Percentiles rank a stretch among this genome's conserved stretches.
phyloP scores from a whole-genome alignment of 2,797 vertebrate species.

The Selene dorsalis region DNA sequence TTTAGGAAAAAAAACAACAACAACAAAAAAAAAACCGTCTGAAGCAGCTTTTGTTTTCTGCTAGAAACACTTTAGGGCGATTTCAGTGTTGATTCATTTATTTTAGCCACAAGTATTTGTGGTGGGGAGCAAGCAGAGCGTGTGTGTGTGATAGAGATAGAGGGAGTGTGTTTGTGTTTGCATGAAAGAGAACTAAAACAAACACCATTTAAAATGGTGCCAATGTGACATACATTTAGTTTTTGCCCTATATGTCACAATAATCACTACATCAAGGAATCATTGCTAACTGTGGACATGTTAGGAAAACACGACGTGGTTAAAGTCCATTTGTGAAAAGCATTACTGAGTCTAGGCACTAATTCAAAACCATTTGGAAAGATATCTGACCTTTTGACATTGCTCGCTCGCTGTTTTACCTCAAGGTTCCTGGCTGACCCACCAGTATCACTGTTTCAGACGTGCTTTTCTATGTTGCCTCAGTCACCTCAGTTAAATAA shows the following conservation, averaged over 20 bases:
- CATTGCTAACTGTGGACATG: conserved; percentile 69
- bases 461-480: conserved; percentile 82
- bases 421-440: conserved; percentile 75
- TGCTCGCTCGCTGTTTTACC: conserved; percentile 77
- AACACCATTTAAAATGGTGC: conserved; percentile 73
- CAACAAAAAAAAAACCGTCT: neutral
- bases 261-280: conserved; percentile 65
- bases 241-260: conserved; percentile 54
- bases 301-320: conserved; percentile 51
- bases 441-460: conserved; percentile 79
- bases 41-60: conserved; percentile 49
- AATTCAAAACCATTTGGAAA: conserved; percentile 69
- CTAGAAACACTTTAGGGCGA: conserved; percentile 46
- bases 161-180: no score
- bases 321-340: conserved; percentile 72
- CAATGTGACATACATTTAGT: conserved; percentile 68
- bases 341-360: conserved; percentile 80
- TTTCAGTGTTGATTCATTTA: conserved; percentile 21
- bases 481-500: conserved; percentile 83
- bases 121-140: conserved; percentile 35
- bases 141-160: conserved; percentile 10
- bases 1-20: conserved; percentile 12
- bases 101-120: conserved; percentile 62
- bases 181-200: conserved; percentile 23
- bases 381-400: conserved; percentile 68